A percentile compares a stretch with the other conserved stretches of the same genome.
Conservation (phyloP, 2,888 invertebrate species). For the Thyatira batis region DNA sequence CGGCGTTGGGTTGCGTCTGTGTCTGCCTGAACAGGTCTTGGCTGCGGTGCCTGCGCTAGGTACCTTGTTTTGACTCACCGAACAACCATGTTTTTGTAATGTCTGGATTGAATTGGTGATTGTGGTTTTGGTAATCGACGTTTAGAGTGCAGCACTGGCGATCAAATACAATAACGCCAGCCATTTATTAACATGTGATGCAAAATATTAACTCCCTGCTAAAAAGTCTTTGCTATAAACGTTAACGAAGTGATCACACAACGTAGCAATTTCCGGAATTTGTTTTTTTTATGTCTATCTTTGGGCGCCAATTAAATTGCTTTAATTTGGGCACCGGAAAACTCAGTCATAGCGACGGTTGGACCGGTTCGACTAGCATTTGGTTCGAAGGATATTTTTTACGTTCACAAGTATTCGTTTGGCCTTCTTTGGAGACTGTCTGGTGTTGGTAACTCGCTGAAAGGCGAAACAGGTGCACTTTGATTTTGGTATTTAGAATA, state of each 20-base stretch:
- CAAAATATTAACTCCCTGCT: neutral
- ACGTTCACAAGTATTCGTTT: constrained; percentile 42
- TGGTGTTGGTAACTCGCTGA: constrained; percentile 29
- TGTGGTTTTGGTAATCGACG: constrained; percentile 6
- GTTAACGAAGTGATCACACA: constrained; percentile 21
- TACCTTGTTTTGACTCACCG: constrained; percentile 30
- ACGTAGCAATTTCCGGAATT: constrained; percentile 59
- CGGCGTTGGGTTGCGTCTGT: constrained; percentile 27
- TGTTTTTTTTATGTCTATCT: constrained; percentile 45
- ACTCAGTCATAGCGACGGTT: constrained; percentile 52
- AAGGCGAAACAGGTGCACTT: constrained; percentile 45
- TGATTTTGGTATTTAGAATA: constrained; percentile 17
- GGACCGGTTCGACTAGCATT: constrained; percentile 51
- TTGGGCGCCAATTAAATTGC: constrained; percentile 48
- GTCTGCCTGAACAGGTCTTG: constrained; percentile 67
- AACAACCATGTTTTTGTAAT: constrained; percentile 29
- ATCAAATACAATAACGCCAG: too few species aligned
- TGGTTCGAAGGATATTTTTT: constrained; percentile 60
- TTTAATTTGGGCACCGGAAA: constrained; percentile 60
- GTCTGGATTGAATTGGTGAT: constrained; percentile 17
- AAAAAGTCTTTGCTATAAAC: neutral
- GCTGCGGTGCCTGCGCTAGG: constrained; percentile 28
- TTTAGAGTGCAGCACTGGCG: constrained; percentile 4
- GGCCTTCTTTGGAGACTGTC: constrained; percentile 49
- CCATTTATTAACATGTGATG: too few species aligned